Evolutionary conservation across 2,797 vertebrate species (phyloP).

Genomic region (Ambastaia sidthimunki): DNA sequence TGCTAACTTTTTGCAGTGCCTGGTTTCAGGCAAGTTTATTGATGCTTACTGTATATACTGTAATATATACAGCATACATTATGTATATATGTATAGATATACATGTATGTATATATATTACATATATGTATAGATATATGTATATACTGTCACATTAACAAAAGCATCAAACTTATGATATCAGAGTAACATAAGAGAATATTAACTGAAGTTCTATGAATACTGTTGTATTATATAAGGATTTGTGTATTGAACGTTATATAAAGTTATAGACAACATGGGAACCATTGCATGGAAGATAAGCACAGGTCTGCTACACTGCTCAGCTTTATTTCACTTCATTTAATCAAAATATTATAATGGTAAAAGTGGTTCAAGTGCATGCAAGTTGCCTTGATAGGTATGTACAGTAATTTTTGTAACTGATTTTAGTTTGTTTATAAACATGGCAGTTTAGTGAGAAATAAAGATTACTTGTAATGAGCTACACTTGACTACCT

Average conservation of each 20-base stretch:
- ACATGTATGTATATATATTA: no score
- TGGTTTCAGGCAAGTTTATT: not conserved
- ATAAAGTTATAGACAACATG: not conserved
- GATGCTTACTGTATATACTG: slow-evolving; percentile 16
- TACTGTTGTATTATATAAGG: not conserved
- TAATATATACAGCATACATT: no score
- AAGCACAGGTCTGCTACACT: slow-evolving; percentile 3
- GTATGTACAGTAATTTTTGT: not conserved
- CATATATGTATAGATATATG: no score
- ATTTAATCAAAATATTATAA: not conserved
- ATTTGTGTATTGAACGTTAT: slow-evolving; percentile 8
- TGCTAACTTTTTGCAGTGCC: no score
- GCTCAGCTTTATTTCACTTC: no score
- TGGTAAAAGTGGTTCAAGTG: not conserved
- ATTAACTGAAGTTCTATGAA: slow-evolving; percentile 20
- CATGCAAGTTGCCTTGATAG: not conserved
- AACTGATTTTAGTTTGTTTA: not conserved
- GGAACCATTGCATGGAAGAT: slow-evolving; percentile 1
- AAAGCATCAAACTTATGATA: slow-evolving; percentile 21
- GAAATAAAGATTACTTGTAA: not conserved
- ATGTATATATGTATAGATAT: no score
- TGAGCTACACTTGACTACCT: not conserved
- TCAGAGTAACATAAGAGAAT: slow-evolving; percentile 1
- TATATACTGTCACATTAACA: slow-evolving; percentile 5
- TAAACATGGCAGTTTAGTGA: not conserved